Conservation (phyloP, 2,113 vertebrate genomes). For the Protobothrops mucrosquamatus region DNA sequence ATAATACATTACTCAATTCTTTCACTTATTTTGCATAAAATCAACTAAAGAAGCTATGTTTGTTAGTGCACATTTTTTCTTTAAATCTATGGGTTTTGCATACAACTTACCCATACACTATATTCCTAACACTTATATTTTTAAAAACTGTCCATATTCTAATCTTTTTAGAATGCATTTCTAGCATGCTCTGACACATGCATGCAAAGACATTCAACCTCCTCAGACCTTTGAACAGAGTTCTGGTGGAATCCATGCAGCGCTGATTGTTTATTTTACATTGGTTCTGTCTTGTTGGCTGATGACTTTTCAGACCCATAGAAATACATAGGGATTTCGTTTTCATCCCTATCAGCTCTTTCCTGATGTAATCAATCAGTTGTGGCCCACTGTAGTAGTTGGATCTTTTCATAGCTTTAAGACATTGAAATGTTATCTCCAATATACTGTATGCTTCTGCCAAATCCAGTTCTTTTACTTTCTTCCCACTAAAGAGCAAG, state of each 20-base stretch:
- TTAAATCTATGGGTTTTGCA: not conserved
- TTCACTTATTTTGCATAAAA: not conserved
- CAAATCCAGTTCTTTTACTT: not conserved
- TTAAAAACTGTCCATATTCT: not conserved
- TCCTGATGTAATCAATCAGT: not conserved
- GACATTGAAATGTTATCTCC: not conserved
- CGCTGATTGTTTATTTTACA: not conserved
- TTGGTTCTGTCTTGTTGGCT: not conserved
- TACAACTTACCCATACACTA: not conserved
- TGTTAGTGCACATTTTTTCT: not conserved
- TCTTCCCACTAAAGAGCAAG: not conserved
- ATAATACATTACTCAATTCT: not conserved
- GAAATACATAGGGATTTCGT: not conserved
- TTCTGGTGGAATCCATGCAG: not conserved
- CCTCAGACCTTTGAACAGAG: not conserved
- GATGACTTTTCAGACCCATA: not conserved
- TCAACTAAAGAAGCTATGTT: not conserved
- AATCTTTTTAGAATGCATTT: not conserved
- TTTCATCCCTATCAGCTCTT: not conserved
- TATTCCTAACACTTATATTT: not conserved
- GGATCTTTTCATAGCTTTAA: not conserved
- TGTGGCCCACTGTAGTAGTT: not conserved
- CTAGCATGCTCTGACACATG: not conserved
- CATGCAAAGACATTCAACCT: not conserved
- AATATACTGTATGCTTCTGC: not conserved